Evolutionary conservation across 2,888 invertebrate genomes (phyloP), one percentile per base, ranked within the genome.

Genomic region (Drosophila colorata): DNA sequence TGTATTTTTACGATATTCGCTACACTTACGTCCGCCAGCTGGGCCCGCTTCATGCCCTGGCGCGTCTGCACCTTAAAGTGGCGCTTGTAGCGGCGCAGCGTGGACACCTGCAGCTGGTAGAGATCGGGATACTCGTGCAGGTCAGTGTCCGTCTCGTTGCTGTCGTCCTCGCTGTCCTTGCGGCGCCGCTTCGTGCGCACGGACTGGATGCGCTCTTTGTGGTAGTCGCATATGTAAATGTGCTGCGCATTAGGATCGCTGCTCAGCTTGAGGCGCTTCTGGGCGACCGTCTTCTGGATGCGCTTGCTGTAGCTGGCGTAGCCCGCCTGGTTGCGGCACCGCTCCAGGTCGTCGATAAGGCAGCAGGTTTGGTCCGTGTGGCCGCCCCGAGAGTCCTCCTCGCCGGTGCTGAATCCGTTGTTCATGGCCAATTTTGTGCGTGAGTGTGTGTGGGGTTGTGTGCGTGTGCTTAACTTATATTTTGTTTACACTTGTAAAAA

Each of bases 191-290:
- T 98, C 14, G 96, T 96, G 80, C 98, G 94, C n/a, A 98, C 97
- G 92, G 97, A 97, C 92, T 98, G 98, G 84, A 99, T 99, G 90
- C 98, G 96, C 91, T 96, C 96, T 93, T 99, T 99, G 93, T 99
- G 99, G 90, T 96, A 96, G 91, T 99, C 99, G 93, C 99, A 99
- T 88, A 99, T 99, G 92, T 99, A 98, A 85, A 97, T 97, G 91
- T 99, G 98, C 84, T 96, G 95, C 38, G 97, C 98, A 90, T 94
- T 94, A 79, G 94, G 95, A 93, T 98, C 98, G 83, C 97, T 95
- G 91, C 95, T 96, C 41, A 99, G 95, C 91, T 97, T 97, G 41
- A 99, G 95, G 88, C 97, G 95, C 89, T 97, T 95, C 90, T 98
- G 98, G 55, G 97, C 96, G 35, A 98, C 98, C 61, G 97, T 98